A percentile compares a stretch with the other conserved stretches of the same genome.
phyloP scores from a whole-genome alignment of 2,797 vertebrate species.

The Rhincodon typus region DNA sequence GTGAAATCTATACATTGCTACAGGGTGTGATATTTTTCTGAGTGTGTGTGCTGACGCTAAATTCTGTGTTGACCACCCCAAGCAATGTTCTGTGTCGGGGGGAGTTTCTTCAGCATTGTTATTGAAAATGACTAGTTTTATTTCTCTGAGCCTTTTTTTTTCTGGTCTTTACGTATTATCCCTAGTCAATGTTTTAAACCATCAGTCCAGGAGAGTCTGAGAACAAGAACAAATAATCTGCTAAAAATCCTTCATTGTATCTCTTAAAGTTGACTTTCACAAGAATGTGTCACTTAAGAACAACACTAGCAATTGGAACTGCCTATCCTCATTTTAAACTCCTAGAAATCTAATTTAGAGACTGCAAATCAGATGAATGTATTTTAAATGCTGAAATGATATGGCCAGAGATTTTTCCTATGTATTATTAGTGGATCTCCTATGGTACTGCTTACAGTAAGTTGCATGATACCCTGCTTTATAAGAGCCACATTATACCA shows the following conservation, averaged over 20 bases:
- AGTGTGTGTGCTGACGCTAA: no score
- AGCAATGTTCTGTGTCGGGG: no score
- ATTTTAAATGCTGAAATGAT: not conserved
- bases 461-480: not conserved
- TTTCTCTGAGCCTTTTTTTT: not conserved
- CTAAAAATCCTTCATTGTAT: not conserved
- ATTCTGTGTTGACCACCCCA: no score
- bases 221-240: not conserved
- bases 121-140: not conserved
- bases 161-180: not conserved
- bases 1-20: no score
- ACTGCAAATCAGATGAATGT: not conserved
- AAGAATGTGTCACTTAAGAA: not conserved
- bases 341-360: not conserved
- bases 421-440: not conserved
- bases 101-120: not conserved
- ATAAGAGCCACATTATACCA: not conserved
- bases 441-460: not conserved
- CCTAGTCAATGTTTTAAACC: not conserved
- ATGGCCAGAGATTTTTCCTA: not conserved
- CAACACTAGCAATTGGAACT: not conserved
- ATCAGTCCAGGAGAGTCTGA: not conserved
- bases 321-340: not conserved
- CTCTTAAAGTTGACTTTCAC: not conserved
- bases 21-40: no score